Conservation (phyloP, 23 tunicate species). For the Pegea sp. region DNA sequence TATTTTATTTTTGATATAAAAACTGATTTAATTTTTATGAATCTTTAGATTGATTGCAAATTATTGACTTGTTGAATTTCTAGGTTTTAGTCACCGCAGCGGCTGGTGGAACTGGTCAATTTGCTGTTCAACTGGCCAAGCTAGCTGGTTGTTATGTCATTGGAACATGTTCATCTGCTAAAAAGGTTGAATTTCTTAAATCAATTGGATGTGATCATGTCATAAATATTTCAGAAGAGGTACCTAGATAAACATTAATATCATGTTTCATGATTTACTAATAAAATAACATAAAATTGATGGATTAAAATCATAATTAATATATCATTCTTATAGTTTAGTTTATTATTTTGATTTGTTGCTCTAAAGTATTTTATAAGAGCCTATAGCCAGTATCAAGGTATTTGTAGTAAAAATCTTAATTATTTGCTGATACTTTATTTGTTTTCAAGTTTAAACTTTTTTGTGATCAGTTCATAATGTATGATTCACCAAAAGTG, state of each 20-base stretch:
- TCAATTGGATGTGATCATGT: constrained; percentile 84
- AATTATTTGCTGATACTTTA: too few species aligned
- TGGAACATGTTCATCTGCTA: constrained; percentile 72
- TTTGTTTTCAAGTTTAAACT: too few species aligned
- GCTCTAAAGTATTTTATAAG: too few species aligned
- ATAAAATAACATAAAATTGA: too few species aligned
- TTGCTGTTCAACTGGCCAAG: constrained; percentile 90
- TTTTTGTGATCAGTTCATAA: too few species aligned
- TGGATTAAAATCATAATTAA: too few species aligned
- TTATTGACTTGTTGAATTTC: neutral
- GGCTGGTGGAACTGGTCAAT: constrained; percentile 99
- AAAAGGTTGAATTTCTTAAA: constrained; percentile 77
- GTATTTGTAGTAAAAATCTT: too few species aligned
- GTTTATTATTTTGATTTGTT: too few species aligned
- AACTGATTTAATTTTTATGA: neutral
- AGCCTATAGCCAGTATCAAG: too few species aligned
- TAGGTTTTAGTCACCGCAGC: constrained; percentile 94
- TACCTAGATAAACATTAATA: neutral
- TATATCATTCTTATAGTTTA: too few species aligned
- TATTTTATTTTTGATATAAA: neutral
- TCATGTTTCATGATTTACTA: too few species aligned
- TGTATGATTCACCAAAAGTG: too few species aligned
- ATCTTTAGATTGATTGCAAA: neutral
- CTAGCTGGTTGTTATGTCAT: constrained; percentile 95
- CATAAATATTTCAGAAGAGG: constrained; percentile 48